Base-by-base conservation (phyloP, 2,888 invertebrate genomes). In the Sceliomorpha sp. region DNA sequence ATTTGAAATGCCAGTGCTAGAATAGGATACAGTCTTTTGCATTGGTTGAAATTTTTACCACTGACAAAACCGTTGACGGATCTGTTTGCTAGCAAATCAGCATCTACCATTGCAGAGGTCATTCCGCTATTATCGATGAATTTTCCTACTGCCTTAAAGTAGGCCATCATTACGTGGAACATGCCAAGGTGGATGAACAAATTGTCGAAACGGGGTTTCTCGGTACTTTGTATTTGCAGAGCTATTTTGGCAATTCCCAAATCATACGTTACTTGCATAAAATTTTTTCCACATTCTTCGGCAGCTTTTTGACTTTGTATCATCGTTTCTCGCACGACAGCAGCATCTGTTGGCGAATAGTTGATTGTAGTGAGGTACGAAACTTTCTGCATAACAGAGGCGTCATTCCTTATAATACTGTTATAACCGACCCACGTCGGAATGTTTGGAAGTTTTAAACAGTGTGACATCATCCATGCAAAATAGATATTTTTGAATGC, bases 351-450 rank as follows among this genome's bases (percentile, higher is more conserved):
- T n/a, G 82, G 80, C 6, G 83, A 82, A 20, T 15, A 7, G 71
- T 83, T 79, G 2, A 82, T 82, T 5, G 80, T 68, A 6, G 82
- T 76, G 1, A 82, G 31, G 62, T 84, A 82, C 0, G 74, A 64
- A 39, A 81, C 56, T 66, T 67, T 73, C 69, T 83, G 80, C 29
- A 60, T 62, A 3, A 31, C 6, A 26, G 59, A 62, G 15, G 55
- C 42, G 42, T 84, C 79, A 7, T 58, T 27, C 12, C 40, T 8
- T 14, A 81, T 67, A 27, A 15, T 24, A 40, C 70, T 70, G 64
- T 83, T 80, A 36, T 73, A 85, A n/a, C 83, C 82, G 9, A 78
- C 76, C 83, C 83, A 85, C 77, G 77, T 78, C 31, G 82, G 82
- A 3, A 76, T 78, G n/a, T 80, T 66, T 31, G 73, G 44, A 32